These are phyloP conservation scores for Microchrysa polita DNA, from an alignment of 2,888 invertebrate species.

Conservation along the genomic window DNA sequence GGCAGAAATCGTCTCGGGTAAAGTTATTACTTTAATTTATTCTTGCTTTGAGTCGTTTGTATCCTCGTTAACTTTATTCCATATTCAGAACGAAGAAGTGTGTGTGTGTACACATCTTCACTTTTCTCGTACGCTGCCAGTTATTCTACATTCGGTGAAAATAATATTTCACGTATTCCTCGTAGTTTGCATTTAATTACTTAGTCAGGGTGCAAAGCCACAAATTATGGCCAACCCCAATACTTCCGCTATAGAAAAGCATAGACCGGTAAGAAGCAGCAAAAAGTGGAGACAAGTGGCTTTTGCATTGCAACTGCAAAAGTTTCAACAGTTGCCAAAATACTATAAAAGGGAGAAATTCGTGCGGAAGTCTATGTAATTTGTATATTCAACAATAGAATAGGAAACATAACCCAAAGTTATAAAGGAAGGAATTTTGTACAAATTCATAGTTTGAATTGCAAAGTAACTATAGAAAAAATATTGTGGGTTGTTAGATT, in stretches of 20 bases:
- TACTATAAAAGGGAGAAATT: neutral
- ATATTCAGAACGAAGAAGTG: no score
- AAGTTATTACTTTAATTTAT: no score
- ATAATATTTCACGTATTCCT: neutral
- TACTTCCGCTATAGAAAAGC: slow-evolving; percentile 2
- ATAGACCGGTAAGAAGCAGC: neutral
- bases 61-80: no score
- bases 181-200: slow-evolving; percentile 21
- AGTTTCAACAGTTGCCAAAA: neutral
- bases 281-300: neutral
- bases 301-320: neutral
- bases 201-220: slow-evolving; percentile 3
- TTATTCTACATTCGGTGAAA: no score
- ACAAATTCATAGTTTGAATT: neutral
- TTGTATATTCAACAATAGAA: neutral
- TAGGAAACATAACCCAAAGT: no score
- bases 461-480: slow-evolving; percentile 1
- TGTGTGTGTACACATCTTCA: no score
- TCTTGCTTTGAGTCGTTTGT: no score
- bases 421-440: no score
- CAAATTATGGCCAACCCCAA: slow-evolving; percentile 6
- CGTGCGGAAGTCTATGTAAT: slow-evolving; percentile 23
- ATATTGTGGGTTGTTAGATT: neutral
- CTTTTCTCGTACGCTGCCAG: no score
- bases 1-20: no score